phyloP scores from a whole-genome alignment of 1,140 invertebrate genomes.

The Globodera rostochiensis region DNA sequence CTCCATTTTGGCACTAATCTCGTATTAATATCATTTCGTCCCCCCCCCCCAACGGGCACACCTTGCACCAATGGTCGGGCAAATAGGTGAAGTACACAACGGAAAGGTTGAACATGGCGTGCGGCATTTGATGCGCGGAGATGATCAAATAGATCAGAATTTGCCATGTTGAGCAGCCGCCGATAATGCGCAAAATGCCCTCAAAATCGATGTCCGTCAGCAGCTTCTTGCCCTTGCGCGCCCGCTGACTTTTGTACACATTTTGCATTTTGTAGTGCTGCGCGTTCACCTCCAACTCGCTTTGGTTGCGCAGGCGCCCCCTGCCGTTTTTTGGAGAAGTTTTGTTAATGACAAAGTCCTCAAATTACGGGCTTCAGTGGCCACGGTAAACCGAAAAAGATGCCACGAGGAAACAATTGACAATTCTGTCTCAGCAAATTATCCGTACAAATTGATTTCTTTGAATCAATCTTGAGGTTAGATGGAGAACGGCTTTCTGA shows the following conservation, averaged over 20 bases:
- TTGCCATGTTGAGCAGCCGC: constrained; percentile 51
- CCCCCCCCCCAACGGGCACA: constrained; percentile 1
- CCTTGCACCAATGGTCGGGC: constrained; percentile 65
- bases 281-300: constrained; percentile 51
- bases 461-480: too few relatives aligned
- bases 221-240: constrained; percentile 28
- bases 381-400: too few relatives aligned
- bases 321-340: constrained; percentile 12
- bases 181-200: constrained; percentile 55
- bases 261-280: constrained; percentile 51
- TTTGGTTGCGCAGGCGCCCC: constrained; percentile 45
- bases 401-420: too few relatives aligned
- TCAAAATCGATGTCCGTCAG: constrained; percentile 59
- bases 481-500: background rate
- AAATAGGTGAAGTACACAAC: constrained; percentile 59
- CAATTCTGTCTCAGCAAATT: too few relatives aligned
- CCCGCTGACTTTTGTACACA: constrained; percentile 44
- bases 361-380: too few relatives aligned
- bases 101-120: constrained; percentile 55
- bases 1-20: too few relatives aligned
- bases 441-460: too few relatives aligned
- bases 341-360: background rate
- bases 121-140: constrained; percentile 51
- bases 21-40: background rate
- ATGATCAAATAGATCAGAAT: constrained; percentile 55